Conservation (phyloP, 2,797 vertebrate genomes). For the Coranthus polyacanthus region DNA sequence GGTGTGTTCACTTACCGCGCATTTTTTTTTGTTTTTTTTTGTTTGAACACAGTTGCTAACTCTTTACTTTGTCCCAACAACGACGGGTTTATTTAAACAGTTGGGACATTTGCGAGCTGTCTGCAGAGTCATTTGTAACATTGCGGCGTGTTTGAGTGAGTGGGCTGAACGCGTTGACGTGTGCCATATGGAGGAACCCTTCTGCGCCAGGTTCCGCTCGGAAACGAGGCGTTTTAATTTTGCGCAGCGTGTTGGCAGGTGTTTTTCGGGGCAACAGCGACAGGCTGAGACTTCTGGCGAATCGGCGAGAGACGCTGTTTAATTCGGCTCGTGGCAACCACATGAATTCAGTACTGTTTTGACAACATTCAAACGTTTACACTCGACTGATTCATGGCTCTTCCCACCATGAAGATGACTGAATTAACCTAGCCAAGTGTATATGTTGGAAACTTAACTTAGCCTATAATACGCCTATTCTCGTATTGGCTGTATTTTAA, state of each 20-base stretch:
- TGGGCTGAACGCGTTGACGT: conserved; percentile 22
- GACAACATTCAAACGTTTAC: background rate
- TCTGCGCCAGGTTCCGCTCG: conserved; percentile 3
- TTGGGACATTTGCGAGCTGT: conserved; percentile 23
- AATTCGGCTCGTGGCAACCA: background rate
- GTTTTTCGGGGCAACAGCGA: rapidly evolving
- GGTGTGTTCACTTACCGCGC: background rate
- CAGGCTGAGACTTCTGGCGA: rapidly evolving
- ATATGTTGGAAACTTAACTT: no score
- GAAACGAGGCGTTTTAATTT: conserved; percentile 9
- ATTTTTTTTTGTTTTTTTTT: no score
- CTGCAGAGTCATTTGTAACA: conserved; percentile 18
- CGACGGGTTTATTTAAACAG: background rate
- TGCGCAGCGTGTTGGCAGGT: rapidly evolving
- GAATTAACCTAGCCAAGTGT: no score
- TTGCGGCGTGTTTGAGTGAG: conserved; percentile 35
- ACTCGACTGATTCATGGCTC: background rate
- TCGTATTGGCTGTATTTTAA: no score
- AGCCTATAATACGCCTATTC: no score
- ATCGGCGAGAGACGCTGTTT: background rate
- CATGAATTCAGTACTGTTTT: rapidly evolving
- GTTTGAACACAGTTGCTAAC: background rate
- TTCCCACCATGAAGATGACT: no score
- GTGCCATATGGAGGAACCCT: conserved; percentile 30
- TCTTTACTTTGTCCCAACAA: background rate